Percentiles rank a stretch among this genome's conserved stretches.
phyloP scores from a whole-genome alignment of 2,113 vertebrate species.

The Centropristis striata region DNA sequence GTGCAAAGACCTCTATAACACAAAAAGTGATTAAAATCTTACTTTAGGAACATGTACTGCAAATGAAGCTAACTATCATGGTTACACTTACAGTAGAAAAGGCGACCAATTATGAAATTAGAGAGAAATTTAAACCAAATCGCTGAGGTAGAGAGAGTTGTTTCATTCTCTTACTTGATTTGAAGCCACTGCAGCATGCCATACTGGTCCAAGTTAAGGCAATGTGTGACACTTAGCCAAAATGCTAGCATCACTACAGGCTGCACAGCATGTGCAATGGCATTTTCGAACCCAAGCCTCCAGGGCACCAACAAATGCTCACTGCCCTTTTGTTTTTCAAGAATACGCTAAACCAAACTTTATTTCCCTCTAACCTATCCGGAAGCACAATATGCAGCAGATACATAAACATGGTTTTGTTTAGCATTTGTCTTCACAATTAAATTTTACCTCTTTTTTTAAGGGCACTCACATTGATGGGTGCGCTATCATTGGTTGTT shows the following conservation, averaged over 20 bases:
- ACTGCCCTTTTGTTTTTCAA: not conserved
- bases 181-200: conserved; percentile 3
- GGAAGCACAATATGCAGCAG: not conserved
- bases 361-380: not conserved
- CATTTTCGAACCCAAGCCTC: conserved; percentile 1
- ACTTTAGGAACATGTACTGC: conserved; percentile 1
- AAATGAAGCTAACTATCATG: not conserved
- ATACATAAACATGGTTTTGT: not conserved
- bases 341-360: not conserved
- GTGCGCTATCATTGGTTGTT: not conserved
- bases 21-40: conserved; percentile 6
- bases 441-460: not conserved
- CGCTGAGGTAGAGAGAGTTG: conserved; percentile 76
- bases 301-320: not conserved
- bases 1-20: conserved; percentile 48
- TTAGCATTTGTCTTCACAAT: not conserved
- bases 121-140: conserved; percentile 6
- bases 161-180: conserved; percentile 41
- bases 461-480: conserved; percentile 44
- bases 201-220: conserved; percentile 6
- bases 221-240: conserved; percentile 15
- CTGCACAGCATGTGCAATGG: conserved; percentile 3
- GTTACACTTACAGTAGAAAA: conserved; percentile 7
- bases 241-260: not conserved
- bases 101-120: not conserved